These are phyloP conservation scores for Drosophila nigromelanica DNA, from an alignment of 1,140 invertebrate genomes.

Conservation along the genomic window DNA sequence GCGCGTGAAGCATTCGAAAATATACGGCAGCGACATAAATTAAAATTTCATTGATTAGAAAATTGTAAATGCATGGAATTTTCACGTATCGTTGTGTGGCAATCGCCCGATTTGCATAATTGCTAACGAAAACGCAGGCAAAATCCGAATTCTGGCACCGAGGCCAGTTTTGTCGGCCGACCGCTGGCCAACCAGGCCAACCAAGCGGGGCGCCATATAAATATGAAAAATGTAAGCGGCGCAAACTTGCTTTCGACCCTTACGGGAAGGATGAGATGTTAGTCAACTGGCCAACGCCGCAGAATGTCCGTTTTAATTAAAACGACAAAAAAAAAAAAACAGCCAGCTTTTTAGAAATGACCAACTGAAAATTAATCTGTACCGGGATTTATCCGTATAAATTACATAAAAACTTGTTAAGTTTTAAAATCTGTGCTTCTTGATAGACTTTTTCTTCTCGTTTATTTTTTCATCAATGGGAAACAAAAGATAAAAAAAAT, in stretches of 20 bases:
- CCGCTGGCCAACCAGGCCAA: neutral
- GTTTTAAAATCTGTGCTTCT: no score
- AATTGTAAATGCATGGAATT: conserved; percentile 84
- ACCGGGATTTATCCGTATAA: no score
- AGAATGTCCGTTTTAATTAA: no score
- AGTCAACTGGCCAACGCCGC: conserved; percentile 5
- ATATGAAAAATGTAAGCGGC: conserved; percentile 60
- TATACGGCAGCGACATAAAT: conserved; percentile 50
- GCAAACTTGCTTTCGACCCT: neutral
- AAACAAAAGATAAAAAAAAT: no score
- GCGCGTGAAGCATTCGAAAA: neutral
- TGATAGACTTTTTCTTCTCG: no score
- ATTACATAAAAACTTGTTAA: no score
- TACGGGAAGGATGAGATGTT: conserved; percentile 41
- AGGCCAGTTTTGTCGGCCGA: neutral
- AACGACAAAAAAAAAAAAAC: no score
- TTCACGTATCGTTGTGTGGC: conserved; percentile 65
- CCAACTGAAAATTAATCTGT: no score
- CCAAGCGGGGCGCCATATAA: conserved; percentile 46
- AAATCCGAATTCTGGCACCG: conserved; percentile 34
- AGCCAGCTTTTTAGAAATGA: no score
- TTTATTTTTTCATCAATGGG: no score
- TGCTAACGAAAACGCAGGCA: conserved; percentile 64
- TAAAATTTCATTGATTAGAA: conserved; percentile 84
- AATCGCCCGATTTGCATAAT: conserved; percentile 83